Conservation (phyloP, 2,797 vertebrate genomes). For the Anniella stebbinsi region DNA sequence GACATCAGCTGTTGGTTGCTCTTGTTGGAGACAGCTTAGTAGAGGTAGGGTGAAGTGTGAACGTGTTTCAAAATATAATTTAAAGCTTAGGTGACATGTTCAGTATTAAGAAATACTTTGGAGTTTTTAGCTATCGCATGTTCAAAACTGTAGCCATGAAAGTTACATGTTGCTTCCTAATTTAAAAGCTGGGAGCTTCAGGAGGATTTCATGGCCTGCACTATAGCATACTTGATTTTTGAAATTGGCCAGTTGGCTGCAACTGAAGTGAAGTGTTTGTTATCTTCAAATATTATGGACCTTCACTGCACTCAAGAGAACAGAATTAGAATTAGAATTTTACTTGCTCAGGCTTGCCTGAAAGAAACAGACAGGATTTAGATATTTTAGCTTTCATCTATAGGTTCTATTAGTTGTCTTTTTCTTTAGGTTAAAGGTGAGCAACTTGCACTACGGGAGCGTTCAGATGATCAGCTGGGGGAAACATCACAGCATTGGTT, state of each 20-base stretch:
- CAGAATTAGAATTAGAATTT: background rate
- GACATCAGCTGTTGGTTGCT: conserved; percentile 92
- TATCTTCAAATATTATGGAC: background rate
- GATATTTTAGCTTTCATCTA: background rate
- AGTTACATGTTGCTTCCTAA: background rate
- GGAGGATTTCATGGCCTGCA: background rate
- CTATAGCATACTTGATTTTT: background rate
- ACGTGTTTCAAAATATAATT: background rate
- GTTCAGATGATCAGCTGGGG: no score
- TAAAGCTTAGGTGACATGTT: background rate
- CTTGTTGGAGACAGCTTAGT: conserved; percentile 97
- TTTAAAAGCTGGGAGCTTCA: background rate
- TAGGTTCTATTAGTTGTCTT: background rate
- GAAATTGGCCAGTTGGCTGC: background rate
- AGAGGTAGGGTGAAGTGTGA: conserved; percentile 82
- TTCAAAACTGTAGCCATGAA: background rate
- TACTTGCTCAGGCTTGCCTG: background rate
- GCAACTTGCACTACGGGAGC: background rate
- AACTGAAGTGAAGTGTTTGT: background rate
- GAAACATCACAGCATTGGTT: no score
- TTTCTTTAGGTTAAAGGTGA: background rate
- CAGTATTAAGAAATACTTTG: background rate
- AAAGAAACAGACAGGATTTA: background rate
- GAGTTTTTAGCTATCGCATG: background rate
- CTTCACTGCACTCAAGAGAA: background rate